Base-by-base conservation (phyloP, 2,888 invertebrate species). In the Cotesia congregata region DNA sequence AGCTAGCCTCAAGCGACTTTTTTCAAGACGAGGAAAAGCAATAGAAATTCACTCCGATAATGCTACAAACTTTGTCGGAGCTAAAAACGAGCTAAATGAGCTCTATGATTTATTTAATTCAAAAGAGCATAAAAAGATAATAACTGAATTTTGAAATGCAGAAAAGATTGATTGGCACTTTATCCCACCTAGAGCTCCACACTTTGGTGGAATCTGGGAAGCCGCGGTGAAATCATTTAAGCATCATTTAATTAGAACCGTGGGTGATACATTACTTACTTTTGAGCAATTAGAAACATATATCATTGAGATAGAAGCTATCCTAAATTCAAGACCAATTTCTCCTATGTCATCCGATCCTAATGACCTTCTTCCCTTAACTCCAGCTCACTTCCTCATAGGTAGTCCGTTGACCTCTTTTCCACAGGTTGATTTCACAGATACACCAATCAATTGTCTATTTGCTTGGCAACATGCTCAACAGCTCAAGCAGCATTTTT, bases 201-300 rank as follows among this genome's bases (percentile, higher is more conserved):
- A 85, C 60, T 80, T 80, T 64, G 83, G 84, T 1, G 84, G 84
- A 3, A 59, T 83, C 5, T 84, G 83, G 83, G 84, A 85, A 73
- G 78, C 82, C 1, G 82, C 80, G 4, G 82, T 84, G 4, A 82
- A 83, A 50, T 81, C 81, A 0, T 78, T 82, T 5, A 85, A 85
- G 17, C 67, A 75, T 67, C 76, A 77, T 72, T 79, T 84, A 6
- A 72, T 72, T 30, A 64, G 82, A 38, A 41, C 80, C 5, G 61
- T 82, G 7, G 78, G 82, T 0, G 65, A 75, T 9, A 5, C 72
- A 6, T 41, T 72, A 40, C 61, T 83, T 1, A 82, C 78, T 1
- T 81, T 72, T 17, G 82, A 85, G 69, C 79, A 83, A 30, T 75
- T 84, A 7, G 38, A 75, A 5, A 84, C 82, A 3, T 38, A 75